Evolutionary conservation across 2,888 invertebrate species (phyloP).

Genomic region (Stegophylla sp.): DNA sequence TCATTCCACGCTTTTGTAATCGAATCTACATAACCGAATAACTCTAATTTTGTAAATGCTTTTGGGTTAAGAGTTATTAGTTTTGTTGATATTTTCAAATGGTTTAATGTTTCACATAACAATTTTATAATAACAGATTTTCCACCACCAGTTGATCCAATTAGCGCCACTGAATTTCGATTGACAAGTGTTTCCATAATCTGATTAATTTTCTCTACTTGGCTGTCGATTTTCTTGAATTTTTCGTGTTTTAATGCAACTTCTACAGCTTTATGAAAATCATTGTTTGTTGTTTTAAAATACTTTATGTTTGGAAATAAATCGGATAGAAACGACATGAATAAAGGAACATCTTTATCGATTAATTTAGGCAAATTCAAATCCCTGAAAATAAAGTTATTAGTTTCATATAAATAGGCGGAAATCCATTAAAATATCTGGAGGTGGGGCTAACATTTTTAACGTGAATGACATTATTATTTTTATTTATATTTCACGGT

Average conservation of each 20-base stretch:
- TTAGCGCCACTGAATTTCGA: slow-evolving; percentile 87
- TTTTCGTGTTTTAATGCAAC: slow-evolving; percentile 68
- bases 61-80: slow-evolving; percentile 85
- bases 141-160: slow-evolving; percentile 94
- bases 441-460: too few relatives aligned
- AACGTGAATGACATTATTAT: too few relatives aligned
- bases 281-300: slow-evolving; percentile 84
- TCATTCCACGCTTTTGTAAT: slow-evolving; percentile 92
- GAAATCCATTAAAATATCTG: too few relatives aligned
- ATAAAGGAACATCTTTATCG: slow-evolving; percentile 26
- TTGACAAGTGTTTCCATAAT: slow-evolving; percentile 94
- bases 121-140: slow-evolving; percentile 83
- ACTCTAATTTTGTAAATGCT: slow-evolving; percentile 69
- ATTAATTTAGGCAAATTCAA: slow-evolving; percentile 84
- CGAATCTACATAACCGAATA: slow-evolving; percentile 87
- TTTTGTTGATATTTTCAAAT: slow-evolving; percentile 80
- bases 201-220: slow-evolving; percentile 66
- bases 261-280: slow-evolving; percentile 82
- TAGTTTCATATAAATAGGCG: too few relatives aligned
- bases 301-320: slow-evolving; percentile 85
- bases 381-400: slow-evolving; percentile 76
- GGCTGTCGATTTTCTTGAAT: slow-evolving; percentile 20
- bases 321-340: slow-evolving; percentile 74
- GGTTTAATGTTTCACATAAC: slow-evolving; percentile 79
- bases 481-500: too few relatives aligned